Evolutionary conservation across 1,140 invertebrate species (phyloP).

Genomic region (Drosophila cardini): DNA sequence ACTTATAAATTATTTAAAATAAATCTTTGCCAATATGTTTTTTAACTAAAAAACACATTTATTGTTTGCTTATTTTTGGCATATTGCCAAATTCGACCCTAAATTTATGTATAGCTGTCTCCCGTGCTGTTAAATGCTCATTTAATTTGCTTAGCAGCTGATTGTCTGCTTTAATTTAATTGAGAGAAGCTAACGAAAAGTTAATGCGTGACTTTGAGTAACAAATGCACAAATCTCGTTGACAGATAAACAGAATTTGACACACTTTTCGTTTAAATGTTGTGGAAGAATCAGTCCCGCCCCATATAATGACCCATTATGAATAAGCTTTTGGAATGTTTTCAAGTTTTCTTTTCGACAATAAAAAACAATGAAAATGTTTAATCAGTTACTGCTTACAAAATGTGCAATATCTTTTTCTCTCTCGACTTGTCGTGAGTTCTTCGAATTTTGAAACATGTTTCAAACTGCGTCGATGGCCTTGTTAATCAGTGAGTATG

Average conservation of each 20-base stretch:
- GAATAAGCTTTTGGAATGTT: slow-evolving; percentile 1
- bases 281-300: not conserved
- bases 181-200: slow-evolving; percentile 53
- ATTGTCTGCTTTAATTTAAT: slow-evolving; percentile 43
- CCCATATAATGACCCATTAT: slow-evolving; percentile 15
- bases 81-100: slow-evolving; percentile 49
- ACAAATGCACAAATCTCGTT: slow-evolving; percentile 22
- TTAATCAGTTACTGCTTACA: slow-evolving; percentile 43
- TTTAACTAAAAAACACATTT: too few relatives aligned
- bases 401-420: slow-evolving; percentile 24
- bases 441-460: slow-evolving; percentile 58
- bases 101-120: slow-evolving; percentile 41
- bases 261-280: slow-evolving; percentile 33
- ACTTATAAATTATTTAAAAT: not conserved
- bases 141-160: slow-evolving; percentile 57
- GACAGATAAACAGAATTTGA: slow-evolving; percentile 45
- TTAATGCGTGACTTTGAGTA: slow-evolving; percentile 24
- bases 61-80: slow-evolving; percentile 31
- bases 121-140: slow-evolving; percentile 31
- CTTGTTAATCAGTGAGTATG: slow-evolving; percentile 52
- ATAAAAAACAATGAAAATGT: slow-evolving; percentile 25
- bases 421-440: slow-evolving; percentile 8
- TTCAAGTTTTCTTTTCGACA: slow-evolving; percentile 1
- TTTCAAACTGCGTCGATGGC: slow-evolving; percentile 47
- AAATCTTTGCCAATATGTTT: not conserved